phyloP scores from a whole-genome alignment of 2,113 vertebrate species.

The Anhinga anhinga region DNA sequence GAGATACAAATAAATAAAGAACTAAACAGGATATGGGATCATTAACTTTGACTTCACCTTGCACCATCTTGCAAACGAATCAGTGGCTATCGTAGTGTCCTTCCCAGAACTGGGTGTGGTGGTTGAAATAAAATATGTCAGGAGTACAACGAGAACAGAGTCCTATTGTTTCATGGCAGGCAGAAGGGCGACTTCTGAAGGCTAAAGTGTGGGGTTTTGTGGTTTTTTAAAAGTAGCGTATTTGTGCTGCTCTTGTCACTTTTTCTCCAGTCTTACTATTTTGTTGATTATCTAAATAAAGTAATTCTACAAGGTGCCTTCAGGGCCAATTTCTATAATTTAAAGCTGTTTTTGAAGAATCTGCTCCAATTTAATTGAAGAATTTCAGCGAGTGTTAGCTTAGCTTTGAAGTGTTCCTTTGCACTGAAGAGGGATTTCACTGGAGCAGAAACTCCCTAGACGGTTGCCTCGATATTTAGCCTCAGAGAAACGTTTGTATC shows the following conservation, averaged over 20 bases:
- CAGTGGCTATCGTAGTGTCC: not conserved
- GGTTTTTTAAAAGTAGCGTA: not conserved
- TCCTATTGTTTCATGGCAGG: not conserved
- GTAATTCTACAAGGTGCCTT: not conserved
- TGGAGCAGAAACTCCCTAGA: not conserved
- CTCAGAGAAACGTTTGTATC: not conserved
- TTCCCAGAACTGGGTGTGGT: constrained; percentile 63
- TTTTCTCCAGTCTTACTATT: not conserved
- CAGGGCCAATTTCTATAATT: not conserved
- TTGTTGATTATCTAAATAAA: constrained; percentile 1
- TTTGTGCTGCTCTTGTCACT: not conserved
- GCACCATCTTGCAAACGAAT: constrained; percentile 45
- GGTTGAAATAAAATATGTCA: constrained; percentile 21
- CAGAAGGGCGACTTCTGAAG: constrained; percentile 1
- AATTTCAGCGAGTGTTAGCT: not conserved
- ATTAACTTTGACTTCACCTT: constrained; percentile 45
- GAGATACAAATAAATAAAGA: not conserved
- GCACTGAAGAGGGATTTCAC: not conserved
- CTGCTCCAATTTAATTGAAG: not conserved
- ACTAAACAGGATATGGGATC: not conserved
- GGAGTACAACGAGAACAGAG: constrained; percentile 18
- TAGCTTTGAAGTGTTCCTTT: not conserved
- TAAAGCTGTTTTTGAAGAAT: not conserved
- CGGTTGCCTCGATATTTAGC: not conserved
- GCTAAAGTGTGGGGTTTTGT: not conserved